A percentile compares a stretch with the other conserved stretches of the same genome.
Evolutionary conservation across 2,888 invertebrate genomes (phyloP).

Genomic region (Phyllotreta cruciferae): DNA sequence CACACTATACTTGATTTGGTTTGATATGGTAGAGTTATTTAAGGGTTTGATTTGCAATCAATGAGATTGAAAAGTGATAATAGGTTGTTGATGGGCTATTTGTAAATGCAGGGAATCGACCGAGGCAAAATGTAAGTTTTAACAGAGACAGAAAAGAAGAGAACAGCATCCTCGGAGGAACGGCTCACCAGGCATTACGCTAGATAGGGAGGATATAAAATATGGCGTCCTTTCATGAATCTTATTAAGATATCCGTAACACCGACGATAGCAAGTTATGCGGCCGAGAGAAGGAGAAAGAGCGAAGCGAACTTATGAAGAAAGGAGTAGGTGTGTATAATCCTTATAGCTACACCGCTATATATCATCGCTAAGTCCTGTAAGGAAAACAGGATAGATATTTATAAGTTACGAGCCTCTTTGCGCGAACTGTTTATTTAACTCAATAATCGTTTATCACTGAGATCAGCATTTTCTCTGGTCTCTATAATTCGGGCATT

Average conservation of each 20-base stretch:
- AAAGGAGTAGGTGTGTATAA: conserved; percentile 64
- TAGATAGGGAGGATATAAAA: conserved; percentile 73
- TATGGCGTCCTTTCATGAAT: conserved; percentile 85
- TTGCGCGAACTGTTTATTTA: conserved; percentile 60
- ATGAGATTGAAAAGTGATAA: too few relatives aligned
- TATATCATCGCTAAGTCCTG: conserved; percentile 62
- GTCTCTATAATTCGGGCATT: too few relatives aligned
- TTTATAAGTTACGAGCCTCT: conserved; percentile 61
- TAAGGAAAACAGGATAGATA: conserved; percentile 63
- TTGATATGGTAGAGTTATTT: too few relatives aligned
- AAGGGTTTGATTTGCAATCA: too few relatives aligned
- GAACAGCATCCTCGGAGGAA: conserved; percentile 40
- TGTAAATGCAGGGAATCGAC: conserved; percentile 47
- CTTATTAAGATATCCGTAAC: conserved; percentile 79
- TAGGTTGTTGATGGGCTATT: conserved; percentile 53
- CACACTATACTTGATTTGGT: too few relatives aligned
- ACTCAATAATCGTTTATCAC: conserved; percentile 62
- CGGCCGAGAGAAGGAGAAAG: conserved; percentile 48
- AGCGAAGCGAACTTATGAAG: conserved; percentile 61
- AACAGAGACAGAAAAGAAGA: conserved; percentile 21
- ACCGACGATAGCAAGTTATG: conserved; percentile 63
- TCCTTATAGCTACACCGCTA: conserved; percentile 63
- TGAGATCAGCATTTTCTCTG: conserved; percentile 48
- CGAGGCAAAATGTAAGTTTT: conserved; percentile 15
- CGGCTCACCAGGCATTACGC: conserved; percentile 58